A percentile compares a stretch with the other conserved stretches of the same genome.
These are phyloP conservation scores for Neostethus bicornis DNA, from an alignment of 2,797 vertebrate species.

Conservation along the genomic window DNA sequence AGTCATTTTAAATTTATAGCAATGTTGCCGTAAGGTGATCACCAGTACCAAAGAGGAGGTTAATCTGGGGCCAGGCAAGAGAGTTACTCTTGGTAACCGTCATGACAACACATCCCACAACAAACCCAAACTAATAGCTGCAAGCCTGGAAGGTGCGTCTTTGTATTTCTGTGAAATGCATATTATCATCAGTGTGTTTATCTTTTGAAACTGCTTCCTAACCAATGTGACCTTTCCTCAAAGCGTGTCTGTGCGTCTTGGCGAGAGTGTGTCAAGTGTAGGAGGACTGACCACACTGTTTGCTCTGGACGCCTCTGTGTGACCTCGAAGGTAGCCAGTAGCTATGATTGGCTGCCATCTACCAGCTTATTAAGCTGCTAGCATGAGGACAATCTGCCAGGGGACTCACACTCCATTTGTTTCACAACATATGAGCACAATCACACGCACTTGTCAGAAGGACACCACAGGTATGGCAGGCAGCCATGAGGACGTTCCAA, in stretches of 20 bases:
- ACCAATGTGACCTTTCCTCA: conserved; percentile 49
- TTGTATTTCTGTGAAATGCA: conserved; percentile 19
- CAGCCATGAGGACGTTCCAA: conserved; percentile 25
- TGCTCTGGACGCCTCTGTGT: conserved; percentile 57
- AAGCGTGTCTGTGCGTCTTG: conserved; percentile 45
- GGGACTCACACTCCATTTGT: conserved; percentile 72
- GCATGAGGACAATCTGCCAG: conserved; percentile 45
- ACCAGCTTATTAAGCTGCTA: conserved; percentile 61
- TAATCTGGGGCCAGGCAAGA: conserved; percentile 21
- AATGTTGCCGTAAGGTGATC: too few relatives aligned
- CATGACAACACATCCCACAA: conserved; percentile 12
- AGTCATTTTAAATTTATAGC: too few relatives aligned
- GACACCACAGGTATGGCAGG: conserved; percentile 54
- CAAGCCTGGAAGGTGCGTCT: conserved; percentile 37
- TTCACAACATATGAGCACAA: conserved; percentile 71
- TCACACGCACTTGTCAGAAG: conserved; percentile 60
- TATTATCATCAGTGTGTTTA: conserved; percentile 28
- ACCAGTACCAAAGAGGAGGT: neutral
- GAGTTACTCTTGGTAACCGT: conserved; percentile 24
- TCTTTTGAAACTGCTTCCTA: conserved; percentile 30
- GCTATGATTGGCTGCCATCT: conserved; percentile 67
- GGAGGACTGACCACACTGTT: conserved; percentile 55
- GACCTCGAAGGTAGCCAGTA: conserved; percentile 55
- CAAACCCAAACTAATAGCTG: conserved; percentile 7
- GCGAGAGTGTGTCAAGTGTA: conserved; percentile 60